Evolutionary conservation across 2,797 vertebrate genomes (phyloP), one percentile per base, ranked within the genome.

Genomic region (Acanthurus tractus): DNA sequence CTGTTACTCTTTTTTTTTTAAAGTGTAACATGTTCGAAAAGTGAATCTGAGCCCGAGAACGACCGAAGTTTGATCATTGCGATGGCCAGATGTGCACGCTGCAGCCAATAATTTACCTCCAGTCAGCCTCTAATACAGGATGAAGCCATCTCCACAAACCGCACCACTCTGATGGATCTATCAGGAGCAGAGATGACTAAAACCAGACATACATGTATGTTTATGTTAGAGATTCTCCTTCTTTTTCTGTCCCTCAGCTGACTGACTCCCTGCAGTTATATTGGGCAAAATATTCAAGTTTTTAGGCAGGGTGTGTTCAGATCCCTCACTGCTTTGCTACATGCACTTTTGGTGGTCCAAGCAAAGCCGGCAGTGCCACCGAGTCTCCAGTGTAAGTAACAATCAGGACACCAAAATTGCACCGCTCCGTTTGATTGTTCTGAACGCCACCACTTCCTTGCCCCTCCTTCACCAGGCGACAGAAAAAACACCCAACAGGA

Each of bases 391-490:
- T 5, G 48, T 53, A 71, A 70, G 11, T 63, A 78, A 50, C 63
- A 80, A 66, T 86, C 76, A 70, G 20, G 0, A 17, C 66, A 78
- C 77, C 66, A 53, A 80, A 87, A 86, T 78, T 70, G 65, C 72
- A 61, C 58, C 20, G 58, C 56, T 36, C 40, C 13, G 45, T 77
- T 64, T 22, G 79, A 84, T 54, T 77, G 53, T 78, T 57, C 20
- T 48, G 49, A 64, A 25, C 36, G 8, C 55, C 5, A 59, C 78
- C 78, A 75, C 76, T 71, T 81, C 75, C 54, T 2, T 8, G 63
- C 54, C 52, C 67, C 63, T 79, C 75, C 46, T 71, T 69, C 54
- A 49, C 63, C 42, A 29, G 63, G 55, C 9, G 40, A 74, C 64
- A 65, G 59, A 29, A 6, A 66, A 70, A 81, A 34, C 48, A 63